phyloP scores from a whole-genome alignment of 2,113 vertebrate species.

The Meleagris gallopavo region DNA sequence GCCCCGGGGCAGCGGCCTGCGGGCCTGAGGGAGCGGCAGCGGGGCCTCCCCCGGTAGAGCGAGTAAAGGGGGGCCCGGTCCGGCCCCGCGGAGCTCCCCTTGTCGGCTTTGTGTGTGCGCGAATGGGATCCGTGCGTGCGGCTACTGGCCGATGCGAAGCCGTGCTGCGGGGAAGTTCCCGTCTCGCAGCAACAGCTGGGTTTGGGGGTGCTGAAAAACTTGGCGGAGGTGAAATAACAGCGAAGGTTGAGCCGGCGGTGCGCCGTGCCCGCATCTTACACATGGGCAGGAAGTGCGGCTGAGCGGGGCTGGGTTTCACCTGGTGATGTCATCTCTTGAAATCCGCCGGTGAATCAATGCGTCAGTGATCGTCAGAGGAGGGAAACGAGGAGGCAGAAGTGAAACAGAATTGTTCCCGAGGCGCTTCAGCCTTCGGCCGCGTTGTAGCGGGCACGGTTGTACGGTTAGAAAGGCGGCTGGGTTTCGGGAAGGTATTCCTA shows the following conservation, averaged over 20 bases:
- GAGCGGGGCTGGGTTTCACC: neutral
- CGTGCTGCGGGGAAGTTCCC: neutral
- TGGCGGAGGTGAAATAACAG: neutral
- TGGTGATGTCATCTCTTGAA: constrained; percentile 16
- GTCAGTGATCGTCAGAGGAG: neutral
- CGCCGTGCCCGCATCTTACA: constrained; percentile 1
- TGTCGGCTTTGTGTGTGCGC: neutral
- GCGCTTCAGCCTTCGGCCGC: neutral
- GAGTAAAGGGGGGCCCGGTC: too few relatives aligned
- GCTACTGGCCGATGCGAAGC: neutral
- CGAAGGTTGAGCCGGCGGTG: neutral
- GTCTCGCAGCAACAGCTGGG: neutral
- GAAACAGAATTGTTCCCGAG: fast-evolving
- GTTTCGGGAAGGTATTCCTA: neutral
- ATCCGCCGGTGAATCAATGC: neutral
- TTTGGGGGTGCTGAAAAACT: neutral
- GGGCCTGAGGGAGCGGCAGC: too few relatives aligned
- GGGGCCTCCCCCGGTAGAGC: too few relatives aligned
- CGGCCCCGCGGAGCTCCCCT: neutral
- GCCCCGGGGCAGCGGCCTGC: too few relatives aligned
- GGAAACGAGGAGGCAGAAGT: neutral
- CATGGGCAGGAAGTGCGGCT: constrained; percentile 38
- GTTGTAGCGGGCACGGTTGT: fast-evolving
- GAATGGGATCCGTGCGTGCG: neutral
- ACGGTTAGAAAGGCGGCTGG: neutral